Base-by-base conservation (phyloP, 2,888 invertebrate genomes). In the Nycteola revayana region DNA sequence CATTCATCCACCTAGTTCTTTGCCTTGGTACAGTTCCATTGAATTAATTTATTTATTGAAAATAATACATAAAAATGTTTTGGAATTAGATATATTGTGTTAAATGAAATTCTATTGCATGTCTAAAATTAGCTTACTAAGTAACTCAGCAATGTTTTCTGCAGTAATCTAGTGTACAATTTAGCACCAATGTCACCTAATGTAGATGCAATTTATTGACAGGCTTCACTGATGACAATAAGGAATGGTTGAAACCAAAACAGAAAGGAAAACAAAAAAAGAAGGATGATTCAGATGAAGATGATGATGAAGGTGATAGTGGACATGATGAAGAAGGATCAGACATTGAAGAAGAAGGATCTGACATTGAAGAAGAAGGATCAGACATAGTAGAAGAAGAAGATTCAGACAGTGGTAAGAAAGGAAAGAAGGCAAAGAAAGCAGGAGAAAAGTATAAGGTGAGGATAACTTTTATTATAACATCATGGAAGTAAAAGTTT, bases 211-310 rank as follows among this genome's bases (percentile, higher is more conserved):
- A 21, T n/a, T 5, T 18, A 21, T 21, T 21, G 21, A 43, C 70
- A 76, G 93, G 92, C 18, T 94, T 92, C 53, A 91, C 92, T 24
- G 94, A 94, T 85, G 93, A 94, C 8, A 94, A 94, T 60, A 90
- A 91, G 35, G 81, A 86, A 14, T 94, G 94, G 94, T 69, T 94
- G 22, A 94, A 91, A 60, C 92, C 91, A 0, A 93, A 92, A 65
- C 75, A 85, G 45, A 82, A 75, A 62, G 57, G 7, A 75, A 90
- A 75, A 69, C 36, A 36, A 3, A 80, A 66, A 66, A 42, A 54
- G 28, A 60, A 63, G 7, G 41, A 36, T 27, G 38, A 38, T 60
- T 67, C 57, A 29, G 66, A 72, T 28, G 66, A 64, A 53, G 68
- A 67, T 3, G 58, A 79, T 29, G 47, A 50, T 3, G 49, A 50